These are phyloP conservation scores for Ameiurus melas DNA, from an alignment of 2,113 vertebrate species.

Conservation along the genomic window DNA sequence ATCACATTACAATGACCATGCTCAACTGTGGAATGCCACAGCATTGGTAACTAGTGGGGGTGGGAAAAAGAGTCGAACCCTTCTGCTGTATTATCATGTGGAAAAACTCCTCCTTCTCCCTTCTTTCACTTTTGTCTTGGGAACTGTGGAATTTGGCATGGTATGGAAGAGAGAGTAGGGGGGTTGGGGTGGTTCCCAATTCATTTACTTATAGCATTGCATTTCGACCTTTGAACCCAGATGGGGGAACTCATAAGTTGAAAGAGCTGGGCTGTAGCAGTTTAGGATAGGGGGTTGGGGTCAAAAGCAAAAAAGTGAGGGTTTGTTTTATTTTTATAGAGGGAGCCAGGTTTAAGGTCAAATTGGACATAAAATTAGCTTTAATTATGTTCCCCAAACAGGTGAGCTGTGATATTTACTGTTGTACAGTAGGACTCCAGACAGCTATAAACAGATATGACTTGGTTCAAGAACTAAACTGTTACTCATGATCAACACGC, in stretches of 20 bases:
- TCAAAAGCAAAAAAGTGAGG: slow-evolving; percentile 39
- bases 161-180: slow-evolving; percentile 1
- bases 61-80: slow-evolving; percentile 40
- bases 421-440: not conserved
- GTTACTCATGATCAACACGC: not conserved
- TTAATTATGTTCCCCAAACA: not conserved
- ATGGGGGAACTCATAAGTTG: slow-evolving; percentile 37
- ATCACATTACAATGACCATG: slow-evolving; percentile 40
- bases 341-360: not conserved
- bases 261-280: slow-evolving; percentile 51
- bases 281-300: slow-evolving; percentile 36
- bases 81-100: slow-evolving; percentile 55
- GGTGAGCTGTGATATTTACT: not conserved
- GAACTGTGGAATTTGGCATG: slow-evolving; percentile 47
- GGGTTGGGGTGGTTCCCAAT: not conserved
- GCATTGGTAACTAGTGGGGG: slow-evolving; percentile 44
- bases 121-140: slow-evolving; percentile 45
- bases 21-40: slow-evolving; percentile 54
- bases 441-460: not conserved
- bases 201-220: slow-evolving; percentile 46
- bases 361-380: slow-evolving; percentile 8
- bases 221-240: slow-evolving; percentile 57
- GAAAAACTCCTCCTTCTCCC: slow-evolving; percentile 45
- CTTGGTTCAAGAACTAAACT: not conserved
- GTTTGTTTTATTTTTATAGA: not conserved